phyloP scores from a whole-genome alignment of 2,888 invertebrate species.

The Coleophora deauratella region DNA sequence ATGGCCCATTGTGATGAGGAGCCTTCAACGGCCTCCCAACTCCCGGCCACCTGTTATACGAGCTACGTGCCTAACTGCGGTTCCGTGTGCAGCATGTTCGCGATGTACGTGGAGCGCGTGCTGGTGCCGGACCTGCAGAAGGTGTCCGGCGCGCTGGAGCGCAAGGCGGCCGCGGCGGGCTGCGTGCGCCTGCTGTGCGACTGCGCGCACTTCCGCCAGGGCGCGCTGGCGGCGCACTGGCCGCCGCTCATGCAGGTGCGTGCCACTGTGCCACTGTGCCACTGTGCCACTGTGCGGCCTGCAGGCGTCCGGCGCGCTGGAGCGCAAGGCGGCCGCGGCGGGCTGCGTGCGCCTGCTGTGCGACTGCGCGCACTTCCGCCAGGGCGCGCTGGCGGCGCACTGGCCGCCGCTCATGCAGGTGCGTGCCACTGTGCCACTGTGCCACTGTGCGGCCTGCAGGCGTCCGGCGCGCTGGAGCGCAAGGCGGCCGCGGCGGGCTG shows the following conservation, averaged over 20 bases:
- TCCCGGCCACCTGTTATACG: too few species aligned
- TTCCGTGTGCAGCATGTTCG: conserved; percentile 84
- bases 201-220: conserved; percentile 74
- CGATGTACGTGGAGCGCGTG: conserved; percentile 95
- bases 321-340: conserved; percentile 93
- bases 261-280: too few species aligned
- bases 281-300: conserved; percentile 89
- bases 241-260: conserved; percentile 72
- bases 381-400: conserved; percentile 70
- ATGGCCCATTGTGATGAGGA: too few species aligned
- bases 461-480: conserved; percentile 86
- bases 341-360: conserved; percentile 90
- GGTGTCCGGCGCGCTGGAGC: conserved; percentile 86
- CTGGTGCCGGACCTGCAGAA: conserved; percentile 90
- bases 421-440: too few species aligned
- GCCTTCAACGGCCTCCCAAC: too few species aligned
- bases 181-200: conserved; percentile 89
- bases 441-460: conserved; percentile 88
- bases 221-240: conserved; percentile 77
- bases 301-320: conserved; percentile 85
- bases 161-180: conserved; percentile 94
- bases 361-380: conserved; percentile 79
- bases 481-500: conserved; percentile 95
- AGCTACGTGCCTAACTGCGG: too few species aligned
- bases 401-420: conserved; percentile 77